phyloP scores from a whole-genome alignment of 2,797 vertebrate species.

The Vultur gryphus region DNA sequence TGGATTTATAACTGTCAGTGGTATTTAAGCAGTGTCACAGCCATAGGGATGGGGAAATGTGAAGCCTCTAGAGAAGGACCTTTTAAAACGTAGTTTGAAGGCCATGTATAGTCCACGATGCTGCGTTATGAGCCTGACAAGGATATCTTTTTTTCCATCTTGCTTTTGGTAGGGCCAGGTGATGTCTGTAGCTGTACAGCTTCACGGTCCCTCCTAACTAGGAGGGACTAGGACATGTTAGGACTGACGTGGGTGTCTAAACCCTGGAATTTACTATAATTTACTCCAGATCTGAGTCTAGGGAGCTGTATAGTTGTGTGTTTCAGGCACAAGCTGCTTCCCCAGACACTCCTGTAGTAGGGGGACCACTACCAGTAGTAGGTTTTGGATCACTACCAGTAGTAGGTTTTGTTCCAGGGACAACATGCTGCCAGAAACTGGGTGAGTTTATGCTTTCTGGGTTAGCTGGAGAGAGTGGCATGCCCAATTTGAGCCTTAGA shows the following conservation, averaged over 20 bases:
- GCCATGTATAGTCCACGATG: neutral
- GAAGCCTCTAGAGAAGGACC: neutral
- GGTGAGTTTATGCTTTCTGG: neutral
- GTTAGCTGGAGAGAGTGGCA: neutral
- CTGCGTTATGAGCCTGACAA: neutral
- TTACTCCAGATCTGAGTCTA: neutral
- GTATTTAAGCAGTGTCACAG: neutral
- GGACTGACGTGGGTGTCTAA: neutral
- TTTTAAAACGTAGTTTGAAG: neutral
- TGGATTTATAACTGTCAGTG: neutral
- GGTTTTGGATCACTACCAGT: neutral
- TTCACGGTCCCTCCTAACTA: neutral
- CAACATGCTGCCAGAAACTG: neutral
- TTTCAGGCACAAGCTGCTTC: neutral
- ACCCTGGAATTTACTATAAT: neutral
- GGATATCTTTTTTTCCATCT: neutral
- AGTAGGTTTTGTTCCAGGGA: neutral
- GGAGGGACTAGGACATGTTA: neutral
- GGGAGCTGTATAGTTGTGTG: neutral
- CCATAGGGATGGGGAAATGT: neutral
- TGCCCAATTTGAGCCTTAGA: neutral
- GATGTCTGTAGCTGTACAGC: neutral
- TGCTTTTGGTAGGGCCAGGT: neutral
- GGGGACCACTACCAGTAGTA: neutral
- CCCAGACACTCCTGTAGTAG: neutral